Base-by-base conservation (phyloP, 2,888 invertebrate genomes). In the Netelia fuscicornis region DNA sequence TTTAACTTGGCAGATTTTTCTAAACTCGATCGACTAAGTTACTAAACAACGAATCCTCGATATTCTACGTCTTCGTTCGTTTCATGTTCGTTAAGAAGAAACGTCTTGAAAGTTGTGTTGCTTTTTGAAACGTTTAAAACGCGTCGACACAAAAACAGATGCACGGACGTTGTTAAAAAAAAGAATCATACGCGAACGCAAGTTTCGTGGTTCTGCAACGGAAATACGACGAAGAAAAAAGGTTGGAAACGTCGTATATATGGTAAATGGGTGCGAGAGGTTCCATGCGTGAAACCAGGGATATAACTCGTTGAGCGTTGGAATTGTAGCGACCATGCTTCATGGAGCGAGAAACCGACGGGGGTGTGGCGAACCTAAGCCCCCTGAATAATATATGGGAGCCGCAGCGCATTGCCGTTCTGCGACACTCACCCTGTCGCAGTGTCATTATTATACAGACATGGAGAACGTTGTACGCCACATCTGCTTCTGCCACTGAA, bases 341-440 rank as follows among this genome's bases (percentile, higher is more conserved):
- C 86, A 83, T 83, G 86, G 83, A 83, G 80, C 84, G 78, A 68
- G 82, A 68, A 82, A 82, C 71, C 82, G 78, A 76, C 75, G 80
- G 58, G 67, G 80, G 72, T 71, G 80, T 44, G 74, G 78, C 84
- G 86, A 82, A 77, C 86, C 85, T 84, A 71, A 83, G 83, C 85
- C 85, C 85, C 83, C 87, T 91, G 92, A 92, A 92, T 92, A 92
- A 92, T 90, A 92, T 90, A 92, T 91, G 84, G 87, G 84, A 87
- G 85, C 90, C 89, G 90, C 90, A 90, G 91, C 89, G 90, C 89
- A 89, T 90, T 84, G 87, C 88, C 89, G 89, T 89, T 88, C 88
- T 90, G 89, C 89, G 89, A 88, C 89, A 88, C 88, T 88, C 88
- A 84, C 86, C 81, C 86, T 89, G 88, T 88, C 89, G 90, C 90